Percentiles rank a stretch among this genome's conserved stretches.
phyloP scores from a whole-genome alignment of 1,140 invertebrate species.

The Lucilia cuprina region DNA sequence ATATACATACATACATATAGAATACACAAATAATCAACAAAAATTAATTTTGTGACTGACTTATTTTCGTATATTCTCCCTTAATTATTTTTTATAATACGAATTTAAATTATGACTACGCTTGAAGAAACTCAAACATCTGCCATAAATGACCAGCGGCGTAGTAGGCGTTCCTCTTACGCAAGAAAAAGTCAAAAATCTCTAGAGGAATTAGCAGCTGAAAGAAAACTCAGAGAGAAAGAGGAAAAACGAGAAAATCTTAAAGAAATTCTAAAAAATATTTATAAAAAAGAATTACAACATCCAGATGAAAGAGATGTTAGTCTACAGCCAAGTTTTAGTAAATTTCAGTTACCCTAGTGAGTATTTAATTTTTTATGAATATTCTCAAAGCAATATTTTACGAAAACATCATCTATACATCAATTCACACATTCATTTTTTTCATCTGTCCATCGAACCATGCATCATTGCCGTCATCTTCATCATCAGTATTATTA shows the following conservation, averaged over 20 bases:
- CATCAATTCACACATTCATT: too few relatives aligned
- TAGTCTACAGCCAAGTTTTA: constrained; percentile 15
- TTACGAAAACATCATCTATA: too few relatives aligned
- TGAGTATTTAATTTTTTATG: constrained; percentile 8
- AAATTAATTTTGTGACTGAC: too few relatives aligned
- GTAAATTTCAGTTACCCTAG: constrained; percentile 8
- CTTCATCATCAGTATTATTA: background rate
- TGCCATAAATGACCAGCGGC: background rate
- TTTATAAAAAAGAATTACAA: background rate
- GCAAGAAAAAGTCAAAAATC: background rate
- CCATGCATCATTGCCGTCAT: too few relatives aligned
- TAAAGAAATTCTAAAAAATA: background rate
- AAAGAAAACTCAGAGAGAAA: background rate
- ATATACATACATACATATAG: too few relatives aligned
- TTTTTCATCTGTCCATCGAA: too few relatives aligned
- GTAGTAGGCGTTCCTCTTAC: background rate
- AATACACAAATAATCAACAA: too few relatives aligned
- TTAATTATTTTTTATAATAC: too few relatives aligned
- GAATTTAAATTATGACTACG: background rate
- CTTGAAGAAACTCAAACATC: background rate
- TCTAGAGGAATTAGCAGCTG: background rate
- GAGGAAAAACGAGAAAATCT: background rate
- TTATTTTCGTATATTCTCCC: too few relatives aligned
- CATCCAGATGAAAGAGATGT: background rate
- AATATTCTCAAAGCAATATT: background rate